A percentile compares a stretch with the other conserved stretches of the same genome.
Conservation (phyloP, 2,888 invertebrate genomes). For the Macaria notata region DNA sequence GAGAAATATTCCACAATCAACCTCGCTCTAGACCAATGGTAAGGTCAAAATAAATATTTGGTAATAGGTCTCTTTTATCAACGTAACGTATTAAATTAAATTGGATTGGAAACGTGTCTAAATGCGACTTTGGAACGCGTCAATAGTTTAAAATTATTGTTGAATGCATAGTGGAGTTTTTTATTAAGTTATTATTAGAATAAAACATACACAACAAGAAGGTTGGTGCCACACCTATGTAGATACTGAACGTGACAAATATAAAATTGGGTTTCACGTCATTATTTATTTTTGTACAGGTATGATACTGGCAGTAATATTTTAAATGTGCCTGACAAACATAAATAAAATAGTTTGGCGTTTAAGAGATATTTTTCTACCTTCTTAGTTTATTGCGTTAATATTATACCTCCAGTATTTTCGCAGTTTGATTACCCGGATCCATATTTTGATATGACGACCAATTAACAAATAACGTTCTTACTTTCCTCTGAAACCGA, state of each 20-base stretch:
- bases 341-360: too few species aligned
- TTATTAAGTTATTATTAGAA: constrained; percentile 3
- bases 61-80: constrained; percentile 18
- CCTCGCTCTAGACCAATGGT: constrained; percentile 23
- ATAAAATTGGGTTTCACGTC: constrained; percentile 3
- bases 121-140: constrained; percentile 12
- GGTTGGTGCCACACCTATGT: neutral
- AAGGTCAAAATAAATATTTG: constrained; percentile 20
- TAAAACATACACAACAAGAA: constrained; percentile 8
- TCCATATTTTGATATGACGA: too few species aligned
- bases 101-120: constrained; percentile 19
- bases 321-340: too few species aligned
- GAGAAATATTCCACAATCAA: constrained; percentile 26
- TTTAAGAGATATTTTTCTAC: too few species aligned
- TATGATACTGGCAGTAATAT: too few species aligned
- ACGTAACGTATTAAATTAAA: constrained; percentile 19
- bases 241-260: neutral
- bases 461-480: too few species aligned
- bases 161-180: neutral
- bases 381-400: too few species aligned
- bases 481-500: too few species aligned
- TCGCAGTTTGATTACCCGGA: too few species aligned
- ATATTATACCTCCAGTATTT: too few species aligned
- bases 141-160: neutral
- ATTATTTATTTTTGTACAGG: neutral